Evolutionary conservation across 2,797 vertebrate species (phyloP).

Genomic region (Hydrocynus forskahlii): DNA sequence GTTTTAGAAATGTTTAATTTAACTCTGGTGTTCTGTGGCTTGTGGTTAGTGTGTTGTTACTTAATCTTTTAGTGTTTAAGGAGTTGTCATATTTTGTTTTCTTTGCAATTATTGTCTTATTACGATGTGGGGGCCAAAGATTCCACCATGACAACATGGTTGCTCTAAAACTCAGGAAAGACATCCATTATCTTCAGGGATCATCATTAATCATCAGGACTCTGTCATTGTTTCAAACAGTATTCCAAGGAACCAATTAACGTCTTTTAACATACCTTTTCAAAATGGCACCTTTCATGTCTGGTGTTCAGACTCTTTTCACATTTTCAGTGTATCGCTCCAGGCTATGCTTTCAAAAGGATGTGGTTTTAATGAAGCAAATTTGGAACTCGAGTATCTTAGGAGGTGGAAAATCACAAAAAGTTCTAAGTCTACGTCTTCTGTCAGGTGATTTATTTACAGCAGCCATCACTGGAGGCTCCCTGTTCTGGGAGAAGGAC

Average conservation of each 20-base stretch:
- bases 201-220: not conserved
- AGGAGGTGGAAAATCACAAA: conserved; percentile 39
- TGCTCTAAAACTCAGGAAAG: conserved; percentile 27
- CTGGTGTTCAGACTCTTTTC: conserved; percentile 47
- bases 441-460: conserved; percentile 40
- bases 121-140: not conserved
- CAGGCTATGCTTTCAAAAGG: conserved; percentile 61
- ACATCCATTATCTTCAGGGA: conserved; percentile 29
- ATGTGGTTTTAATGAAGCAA: conserved; percentile 68
- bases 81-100: not conserved
- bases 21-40: not conserved
- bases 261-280: conserved; percentile 11
- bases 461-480: conserved; percentile 63
- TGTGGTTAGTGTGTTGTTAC: not conserved
- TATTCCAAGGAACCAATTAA: conserved; percentile 30
- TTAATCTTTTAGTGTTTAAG: not conserved
- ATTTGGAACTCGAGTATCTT: conserved; percentile 60
- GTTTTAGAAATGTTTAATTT: not conserved
- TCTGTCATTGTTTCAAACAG: conserved; percentile 34
- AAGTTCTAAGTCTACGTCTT: conserved; percentile 14
- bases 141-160: conserved; percentile 9
- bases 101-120: not conserved
- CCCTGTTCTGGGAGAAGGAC: conserved; percentile 60
- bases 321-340: conserved; percentile 48
- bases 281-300: conserved; percentile 33